Evolutionary conservation across 2,113 vertebrate species (phyloP), one percentile per base, ranked within the genome.

Genomic region (Protobothrops mucrosquamatus): DNA sequence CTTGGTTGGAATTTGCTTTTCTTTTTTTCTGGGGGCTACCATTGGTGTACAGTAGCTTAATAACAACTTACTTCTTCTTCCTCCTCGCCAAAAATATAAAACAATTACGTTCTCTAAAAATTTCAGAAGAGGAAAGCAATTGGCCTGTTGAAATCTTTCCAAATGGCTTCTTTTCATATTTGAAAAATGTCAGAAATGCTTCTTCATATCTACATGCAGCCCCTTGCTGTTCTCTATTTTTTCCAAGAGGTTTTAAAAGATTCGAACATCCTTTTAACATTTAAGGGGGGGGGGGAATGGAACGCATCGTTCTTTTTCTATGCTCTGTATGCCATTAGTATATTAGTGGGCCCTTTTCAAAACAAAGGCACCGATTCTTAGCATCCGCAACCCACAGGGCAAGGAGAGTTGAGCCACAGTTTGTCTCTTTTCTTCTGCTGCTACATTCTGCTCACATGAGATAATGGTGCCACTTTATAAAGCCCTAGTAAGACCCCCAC

Each of bases 231-330:
- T 96, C 93, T 94, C 94, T 94, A 96, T 97, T 96, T 95, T 81
- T 96, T 94, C 93, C 29, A 93, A 94, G 95, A 92, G 92, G 91
- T 92, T 94, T 94, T 34, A 69, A 93, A 95, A 96, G 92, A 94
- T 94, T 94, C 93, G 93, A 59, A 92, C 92, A 94, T 92, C 93
- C 94, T 94, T 96, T 96, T 96, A 95, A 97, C 93, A 93, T 95
- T 93, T 90, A n/a, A 43, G 87, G 85, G 94, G 96, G 89, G 94
- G 96, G 92, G 91, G 91, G 39, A 43, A 94, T 94, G 94, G 94
- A 91, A 95, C 26, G 85, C 74, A 69, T 92, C 56, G 46, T 94
- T 94, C 93, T 52, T 87, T 94, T 93, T 93, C 91, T 96, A 56
- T 74, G 81, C 93, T 54, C 85, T 6, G 93, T 46, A 46, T 94